phyloP scores from a whole-genome alignment of 1,140 invertebrate genomes.

The Bombus affinis region DNA sequence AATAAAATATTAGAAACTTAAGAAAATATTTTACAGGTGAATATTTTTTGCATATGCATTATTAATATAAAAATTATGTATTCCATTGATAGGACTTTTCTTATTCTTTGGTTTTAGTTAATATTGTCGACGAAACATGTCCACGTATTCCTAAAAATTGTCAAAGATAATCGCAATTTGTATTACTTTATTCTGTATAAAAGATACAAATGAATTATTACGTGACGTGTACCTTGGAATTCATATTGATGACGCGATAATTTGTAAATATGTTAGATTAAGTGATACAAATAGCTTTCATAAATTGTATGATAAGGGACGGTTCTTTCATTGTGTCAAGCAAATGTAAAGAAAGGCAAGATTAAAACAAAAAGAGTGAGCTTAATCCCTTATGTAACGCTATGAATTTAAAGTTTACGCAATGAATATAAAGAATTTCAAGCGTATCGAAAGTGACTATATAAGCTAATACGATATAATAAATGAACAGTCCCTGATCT shows the following conservation, averaged over 20 bases:
- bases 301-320: slow-evolving; percentile 13
- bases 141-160: slow-evolving; percentile 39
- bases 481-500: slow-evolving; percentile 22
- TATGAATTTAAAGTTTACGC: not conserved
- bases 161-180: slow-evolving; percentile 8
- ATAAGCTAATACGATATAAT: slow-evolving; percentile 23
- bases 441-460: not conserved
- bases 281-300: slow-evolving; percentile 30
- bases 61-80: not conserved
- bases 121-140: not conserved
- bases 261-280: slow-evolving; percentile 45
- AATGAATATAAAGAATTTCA: not conserved
- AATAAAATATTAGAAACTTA: not conserved
- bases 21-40: not conserved
- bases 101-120: not conserved
- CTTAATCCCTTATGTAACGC: not conserved
- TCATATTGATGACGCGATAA: slow-evolving; percentile 11
- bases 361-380: not conserved
- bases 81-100: not conserved
- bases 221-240: slow-evolving; percentile 44
- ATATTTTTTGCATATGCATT: not conserved
- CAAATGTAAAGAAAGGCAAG: not conserved
- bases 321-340: slow-evolving; percentile 28
- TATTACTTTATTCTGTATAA: slow-evolving; percentile 28
- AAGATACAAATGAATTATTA: slow-evolving; percentile 28